These are phyloP conservation scores for Cervus canadensis DNA, from an alignment of 2,113 vertebrate genomes.

Conservation along the genomic window DNA sequence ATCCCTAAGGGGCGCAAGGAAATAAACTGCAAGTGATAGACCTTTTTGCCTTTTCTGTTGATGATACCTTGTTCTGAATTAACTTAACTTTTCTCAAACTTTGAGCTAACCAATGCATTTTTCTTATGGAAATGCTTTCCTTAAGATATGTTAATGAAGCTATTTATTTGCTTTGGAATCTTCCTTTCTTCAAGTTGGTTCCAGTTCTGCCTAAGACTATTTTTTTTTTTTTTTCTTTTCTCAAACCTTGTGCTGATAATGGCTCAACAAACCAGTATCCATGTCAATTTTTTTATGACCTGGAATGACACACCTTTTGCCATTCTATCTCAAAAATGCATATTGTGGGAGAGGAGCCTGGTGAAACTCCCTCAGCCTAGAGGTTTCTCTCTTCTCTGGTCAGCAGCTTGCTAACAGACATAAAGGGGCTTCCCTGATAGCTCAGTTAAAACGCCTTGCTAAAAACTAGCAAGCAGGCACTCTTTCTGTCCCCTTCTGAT, in stretches of 20 bases:
- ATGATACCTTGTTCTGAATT: not conserved
- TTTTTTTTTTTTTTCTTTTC: not conserved
- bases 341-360: not conserved
- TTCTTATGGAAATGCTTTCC: not conserved
- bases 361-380: not conserved
- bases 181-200: not conserved
- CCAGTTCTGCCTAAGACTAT: not conserved
- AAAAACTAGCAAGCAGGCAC: not conserved
- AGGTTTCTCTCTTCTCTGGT: not conserved
- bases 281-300: not conserved
- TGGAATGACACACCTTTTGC: not conserved
- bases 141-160: not conserved
- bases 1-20: not conserved
- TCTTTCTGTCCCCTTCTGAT: not conserved
- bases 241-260: not conserved
- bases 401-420: not conserved
- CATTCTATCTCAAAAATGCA: not conserved
- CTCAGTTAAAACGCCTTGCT: not conserved
- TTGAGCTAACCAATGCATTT: not conserved
- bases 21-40: not conserved
- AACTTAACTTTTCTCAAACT: not conserved
- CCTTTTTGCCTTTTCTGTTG: not conserved
- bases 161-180: not conserved
- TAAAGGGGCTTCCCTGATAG: not conserved
- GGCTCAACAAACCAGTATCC: not conserved